phyloP scores from a whole-genome alignment of 2,113 vertebrate species.

The Hippocampus mohnikei region DNA sequence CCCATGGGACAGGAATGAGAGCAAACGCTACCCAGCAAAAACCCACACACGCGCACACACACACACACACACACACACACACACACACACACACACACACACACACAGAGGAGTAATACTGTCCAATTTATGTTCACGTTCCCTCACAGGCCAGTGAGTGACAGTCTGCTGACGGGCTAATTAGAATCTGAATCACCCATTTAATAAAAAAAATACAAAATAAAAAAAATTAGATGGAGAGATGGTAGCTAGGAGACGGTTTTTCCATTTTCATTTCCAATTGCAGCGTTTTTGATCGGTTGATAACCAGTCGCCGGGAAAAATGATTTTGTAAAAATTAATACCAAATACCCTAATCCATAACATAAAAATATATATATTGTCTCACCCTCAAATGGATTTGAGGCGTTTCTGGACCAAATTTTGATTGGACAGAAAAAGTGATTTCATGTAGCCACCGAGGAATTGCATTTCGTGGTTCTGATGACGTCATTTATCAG shows the following conservation, averaged over 20 bases:
- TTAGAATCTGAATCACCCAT: conserved; percentile 81
- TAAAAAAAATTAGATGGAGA: conserved; percentile 65
- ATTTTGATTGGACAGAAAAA: conserved; percentile 32
- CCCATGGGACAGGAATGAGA: conserved; percentile 64
- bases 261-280: conserved; percentile 49
- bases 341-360: neutral
- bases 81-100: conserved; percentile 13
- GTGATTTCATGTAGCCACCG: conserved; percentile 41
- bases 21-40: conserved; percentile 38
- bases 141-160: conserved; percentile 61
- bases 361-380: neutral
- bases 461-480: conserved; percentile 29
- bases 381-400: conserved; percentile 7
- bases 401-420: conserved; percentile 24
- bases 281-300: conserved; percentile 14
- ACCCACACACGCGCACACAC: conserved; percentile 1
- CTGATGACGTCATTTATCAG: conserved; percentile 16
- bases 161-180: conserved; percentile 69
- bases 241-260: conserved; percentile 71
- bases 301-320: neutral
- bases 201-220: conserved; percentile 77
- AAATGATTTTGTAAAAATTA: too few species aligned
- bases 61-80: conserved; percentile 19
- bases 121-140: conserved; percentile 68
- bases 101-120: conserved; percentile 42